Evolutionary conservation across 2,113 vertebrate species (phyloP), one percentile per base, ranked within the genome.

Genomic region (Callopanchax toddi): DNA sequence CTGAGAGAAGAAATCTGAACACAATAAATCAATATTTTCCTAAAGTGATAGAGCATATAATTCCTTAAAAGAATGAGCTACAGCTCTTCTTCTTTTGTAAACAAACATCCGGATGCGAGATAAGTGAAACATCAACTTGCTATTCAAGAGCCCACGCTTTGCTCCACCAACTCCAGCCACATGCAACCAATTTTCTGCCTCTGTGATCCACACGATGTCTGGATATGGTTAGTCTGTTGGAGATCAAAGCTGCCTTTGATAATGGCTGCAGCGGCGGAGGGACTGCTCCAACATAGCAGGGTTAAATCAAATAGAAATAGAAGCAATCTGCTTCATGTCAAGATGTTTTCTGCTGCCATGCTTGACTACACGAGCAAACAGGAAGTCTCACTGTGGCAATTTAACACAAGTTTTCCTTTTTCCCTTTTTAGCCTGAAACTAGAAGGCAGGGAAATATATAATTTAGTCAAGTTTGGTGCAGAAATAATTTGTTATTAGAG

Each of bases 181-280:
- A 94, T 93, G 91, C 91, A 93, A 94, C 93, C 93, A 93, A 95
- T 96, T 96, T 96, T 91, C 89, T 90, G 87, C 87, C 90, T 89
- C 92, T 92, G 88, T 90, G 90, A 92, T 89, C 83, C 89, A 86
- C 89, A 85, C 68, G 83, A 93, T 91, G 94, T 93, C 95, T 97
- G 95, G 94, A 95, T 95, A 95, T 96, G 94, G 94, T 96, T 95
- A 94, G 91, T 93, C 93, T 92, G 88, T 85, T 83, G 73, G 81
- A 92, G 92, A 96, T 96, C 94, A 97, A 97, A 97, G 94, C 89
- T 71, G 79, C 86, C 88, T 92, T 91, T 91, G 94, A 93, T 90
- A 92, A 93, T 93, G 85, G 85, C 86, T 93, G 88, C 92, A 92
- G 92, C 83, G 91, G 89, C 82, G 91, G 90, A 81, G 91, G 84